Conservation (phyloP, 2,113 vertebrate genomes). For the Chitala chitala region DNA sequence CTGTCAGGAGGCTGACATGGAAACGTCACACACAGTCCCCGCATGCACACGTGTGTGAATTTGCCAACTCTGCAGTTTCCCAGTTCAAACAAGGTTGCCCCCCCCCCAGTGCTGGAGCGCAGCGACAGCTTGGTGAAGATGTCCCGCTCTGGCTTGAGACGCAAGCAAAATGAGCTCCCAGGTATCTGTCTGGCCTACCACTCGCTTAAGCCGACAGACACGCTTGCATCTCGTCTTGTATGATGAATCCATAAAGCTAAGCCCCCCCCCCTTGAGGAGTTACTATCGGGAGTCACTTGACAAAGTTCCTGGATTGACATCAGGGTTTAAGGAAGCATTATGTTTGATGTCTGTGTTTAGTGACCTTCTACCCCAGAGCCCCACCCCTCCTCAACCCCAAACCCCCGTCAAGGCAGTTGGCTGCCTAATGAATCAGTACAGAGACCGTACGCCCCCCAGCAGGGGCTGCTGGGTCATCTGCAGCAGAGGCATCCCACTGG, state of each 20-base stretch:
- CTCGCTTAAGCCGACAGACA: slow-evolving; percentile 29
- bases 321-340: slow-evolving; percentile 45
- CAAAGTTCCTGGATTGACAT: slow-evolving; percentile 48
- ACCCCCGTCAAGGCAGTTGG: background rate
- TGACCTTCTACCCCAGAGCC: background rate
- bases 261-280: slow-evolving; percentile 42
- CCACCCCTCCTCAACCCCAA: too few relatives aligned
- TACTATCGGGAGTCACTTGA: slow-evolving; percentile 46
- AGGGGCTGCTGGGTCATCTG: slow-evolving; percentile 12
- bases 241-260: too few relatives aligned
- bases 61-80: slow-evolving; percentile 59
- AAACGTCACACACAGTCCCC: slow-evolving; percentile 53
- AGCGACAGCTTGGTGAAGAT: slow-evolving; percentile 6
- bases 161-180: background rate
- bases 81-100: slow-evolving; percentile 58
- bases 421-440: slow-evolving; percentile 7
- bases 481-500: background rate
- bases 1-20: slow-evolving; percentile 58
- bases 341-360: slow-evolving; percentile 36
- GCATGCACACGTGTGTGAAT: slow-evolving; percentile 55
- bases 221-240: too few relatives aligned
- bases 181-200: slow-evolving; percentile 37
- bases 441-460: background rate
- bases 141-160: background rate
- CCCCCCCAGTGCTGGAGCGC: background rate